Conservation (phyloP, 2,888 invertebrate genomes). For the Acronicta aceris region DNA sequence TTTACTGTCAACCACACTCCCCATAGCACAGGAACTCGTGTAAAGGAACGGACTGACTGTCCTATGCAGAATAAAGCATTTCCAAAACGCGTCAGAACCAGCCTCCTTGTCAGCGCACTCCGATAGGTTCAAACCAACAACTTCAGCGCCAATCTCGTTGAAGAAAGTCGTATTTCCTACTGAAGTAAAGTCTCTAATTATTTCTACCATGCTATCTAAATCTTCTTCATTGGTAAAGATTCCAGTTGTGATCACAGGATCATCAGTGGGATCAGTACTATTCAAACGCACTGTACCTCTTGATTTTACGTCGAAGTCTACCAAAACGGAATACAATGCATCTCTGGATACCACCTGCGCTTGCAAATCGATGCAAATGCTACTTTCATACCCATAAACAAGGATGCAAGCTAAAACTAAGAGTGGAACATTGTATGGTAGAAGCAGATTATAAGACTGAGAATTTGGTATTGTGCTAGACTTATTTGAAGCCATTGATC, state of each 20-base stretch:
- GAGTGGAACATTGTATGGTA: constrained; percentile 45
- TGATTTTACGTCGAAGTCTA: constrained; percentile 71
- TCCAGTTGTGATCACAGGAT: constrained; percentile 47
- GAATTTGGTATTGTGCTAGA: not conserved
- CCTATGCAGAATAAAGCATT: constrained; percentile 64
- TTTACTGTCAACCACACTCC: constrained; percentile 91
- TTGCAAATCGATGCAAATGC: constrained; percentile 73
- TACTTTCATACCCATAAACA: constrained; percentile 11
- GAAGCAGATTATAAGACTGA: constrained; percentile 15
- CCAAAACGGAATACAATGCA: constrained; percentile 37
- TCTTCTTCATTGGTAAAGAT: constrained; percentile 28
- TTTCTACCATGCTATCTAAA: constrained; percentile 17
- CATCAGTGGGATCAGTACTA: constrained; percentile 48
- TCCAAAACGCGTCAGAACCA: constrained; percentile 52
- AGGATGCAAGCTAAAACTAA: constrained; percentile 11
- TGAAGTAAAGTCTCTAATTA: constrained; percentile 38
- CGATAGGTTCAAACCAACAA: constrained; percentile 44
- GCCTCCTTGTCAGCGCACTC: constrained; percentile 48
- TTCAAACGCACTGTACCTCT: constrained; percentile 57
- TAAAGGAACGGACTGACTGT: constrained; percentile 92
- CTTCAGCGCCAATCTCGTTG: constrained; percentile 39
- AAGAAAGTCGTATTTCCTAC: constrained; percentile 50
- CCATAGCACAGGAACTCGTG: constrained; percentile 92
- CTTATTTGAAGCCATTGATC: constrained; percentile 19
- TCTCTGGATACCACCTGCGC: constrained; percentile 32